Conservation (phyloP, 2,888 invertebrate genomes). For the Copidosoma aretas region DNA sequence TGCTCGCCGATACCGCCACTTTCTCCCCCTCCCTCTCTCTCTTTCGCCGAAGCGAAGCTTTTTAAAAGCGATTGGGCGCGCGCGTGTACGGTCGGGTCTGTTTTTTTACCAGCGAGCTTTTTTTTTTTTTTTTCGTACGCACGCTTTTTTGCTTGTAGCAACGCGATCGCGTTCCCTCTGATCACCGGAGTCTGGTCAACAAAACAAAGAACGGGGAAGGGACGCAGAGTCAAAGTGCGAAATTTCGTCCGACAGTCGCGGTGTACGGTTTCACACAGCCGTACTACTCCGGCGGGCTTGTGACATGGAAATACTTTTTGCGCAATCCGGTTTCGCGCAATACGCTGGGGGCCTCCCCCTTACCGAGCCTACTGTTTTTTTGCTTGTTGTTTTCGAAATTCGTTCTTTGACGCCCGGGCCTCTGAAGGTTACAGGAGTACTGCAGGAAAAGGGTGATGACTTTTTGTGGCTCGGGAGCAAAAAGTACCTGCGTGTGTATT, state of each 20-base stretch:
- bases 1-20: too few relatives aligned
- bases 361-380: neutral
- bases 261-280: too few relatives aligned
- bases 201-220: neutral
- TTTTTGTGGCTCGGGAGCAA: too few relatives aligned
- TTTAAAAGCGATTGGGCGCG: neutral
- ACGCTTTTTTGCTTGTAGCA: neutral
- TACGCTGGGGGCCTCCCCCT: neutral
- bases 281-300: neutral
- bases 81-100: too few relatives aligned
- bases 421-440: too few relatives aligned
- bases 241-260: neutral
- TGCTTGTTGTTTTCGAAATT: too few relatives aligned
- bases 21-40: too few relatives aligned
- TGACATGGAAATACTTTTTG: constrained; percentile 2
- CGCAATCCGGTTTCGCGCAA: constrained; percentile 5
- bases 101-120: neutral
- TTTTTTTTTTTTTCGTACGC: neutral
- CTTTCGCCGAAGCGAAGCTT: too few relatives aligned
- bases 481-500: too few relatives aligned
- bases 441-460: too few relatives aligned
- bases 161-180: neutral
- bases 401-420: too few relatives aligned
- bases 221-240: neutral
- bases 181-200: neutral